phyloP scores from a whole-genome alignment of 2,797 vertebrate genomes.

The Notoglanidium macrostoma region DNA sequence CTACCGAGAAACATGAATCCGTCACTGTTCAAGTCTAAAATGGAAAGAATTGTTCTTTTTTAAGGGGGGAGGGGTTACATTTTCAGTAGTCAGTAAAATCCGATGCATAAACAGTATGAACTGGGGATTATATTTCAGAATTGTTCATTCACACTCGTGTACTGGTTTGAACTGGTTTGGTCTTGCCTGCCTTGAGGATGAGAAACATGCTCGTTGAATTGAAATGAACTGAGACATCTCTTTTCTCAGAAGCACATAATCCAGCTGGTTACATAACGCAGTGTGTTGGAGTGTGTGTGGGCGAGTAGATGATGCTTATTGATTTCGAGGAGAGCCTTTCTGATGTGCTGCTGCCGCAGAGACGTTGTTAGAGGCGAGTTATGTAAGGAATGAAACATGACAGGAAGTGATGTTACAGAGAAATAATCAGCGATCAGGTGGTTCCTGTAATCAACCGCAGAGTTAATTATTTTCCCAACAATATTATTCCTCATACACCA shows the following conservation, averaged over 20 bases:
- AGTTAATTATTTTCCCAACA: not conserved
- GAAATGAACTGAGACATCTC: not conserved
- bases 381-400: not conserved
- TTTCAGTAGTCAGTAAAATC: not conserved
- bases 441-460: not conserved
- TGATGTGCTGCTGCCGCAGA: not conserved
- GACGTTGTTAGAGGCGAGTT: not conserved
- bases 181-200: not conserved
- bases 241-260: not conserved
- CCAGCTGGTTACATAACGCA: not conserved
- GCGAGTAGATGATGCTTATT: slow-evolving; percentile 1
- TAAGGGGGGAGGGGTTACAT: not conserved
- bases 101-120: not conserved
- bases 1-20: not conserved
- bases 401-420: not conserved
- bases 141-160: not conserved
- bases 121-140: too few species aligned
- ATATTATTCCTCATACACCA: not conserved
- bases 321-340: not conserved
- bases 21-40: not conserved
- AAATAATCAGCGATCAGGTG: not conserved
- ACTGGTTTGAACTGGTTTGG: not conserved
- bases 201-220: not conserved
- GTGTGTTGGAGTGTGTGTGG: not conserved
- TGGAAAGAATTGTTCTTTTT: not conserved